Base-by-base conservation (phyloP, 2,797 vertebrate species). In the Lepus townsendii region DNA sequence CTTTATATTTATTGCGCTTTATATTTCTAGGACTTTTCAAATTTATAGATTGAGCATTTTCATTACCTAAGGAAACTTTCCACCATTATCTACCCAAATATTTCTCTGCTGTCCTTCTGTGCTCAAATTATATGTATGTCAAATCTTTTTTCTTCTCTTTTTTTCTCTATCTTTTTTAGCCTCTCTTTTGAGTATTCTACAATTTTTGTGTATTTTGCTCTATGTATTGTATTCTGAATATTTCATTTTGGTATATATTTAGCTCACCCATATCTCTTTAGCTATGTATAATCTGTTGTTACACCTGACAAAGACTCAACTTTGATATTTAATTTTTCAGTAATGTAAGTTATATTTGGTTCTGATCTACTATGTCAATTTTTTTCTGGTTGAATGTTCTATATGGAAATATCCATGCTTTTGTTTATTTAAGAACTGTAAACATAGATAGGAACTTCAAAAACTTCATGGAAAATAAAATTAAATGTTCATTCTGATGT, bases 1-100 rank as follows among this genome's bases (percentile, higher is more conserved):
- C 57, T 79, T 85, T 79, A 42, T 42, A 79, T 84, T 90, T 68
- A 68, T 66, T 17, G 75, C 80, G 20, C 4, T 92, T 90, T 65
- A 66, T 78, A 78, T 78, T 95, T 77, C 50, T 54, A 83, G 19
- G 1, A 57, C 22, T 68, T 78, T 52, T 68, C 22, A 38, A 83
- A 68, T 83, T 35, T 80, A 73, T 72, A 6, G 19, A 72, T 77
- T 91, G n/a, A 7, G 2, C 5, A 71, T 80, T 80, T 79, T 89
- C 27, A 72, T 72, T 82, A 42, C 5, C 63, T 80, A 65, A 71
- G 32, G 76, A 88, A 77, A 60, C 38, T 62, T 22, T 26, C 20
- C 92, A 77, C 26, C 26, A 50, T 86, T 68, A 71, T 72, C 30
- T 90, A 30, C 17, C 83, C n/a, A 83, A 72, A 82, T 54, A 65